Base-by-base conservation (phyloP, 2,797 vertebrate species). In the Epinephelus malabaricus region DNA sequence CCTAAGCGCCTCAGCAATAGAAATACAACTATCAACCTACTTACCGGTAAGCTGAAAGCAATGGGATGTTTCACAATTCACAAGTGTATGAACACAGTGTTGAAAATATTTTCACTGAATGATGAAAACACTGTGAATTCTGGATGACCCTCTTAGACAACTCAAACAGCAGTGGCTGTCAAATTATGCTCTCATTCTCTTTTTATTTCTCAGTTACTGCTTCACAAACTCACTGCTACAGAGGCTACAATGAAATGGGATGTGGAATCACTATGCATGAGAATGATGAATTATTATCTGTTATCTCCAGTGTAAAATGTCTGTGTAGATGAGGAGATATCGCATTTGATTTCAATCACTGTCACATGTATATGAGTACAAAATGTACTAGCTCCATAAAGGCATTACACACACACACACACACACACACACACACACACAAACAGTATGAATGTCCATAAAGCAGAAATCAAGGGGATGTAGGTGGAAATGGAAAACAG, bases 31-130 rank as follows among this genome's bases (percentile, higher is more conserved):
- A 55, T 23, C 21, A 53, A 5, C 5, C 25, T 25, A 34, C 46
- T 60, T 70, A 43, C 40, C 11, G 40, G 40, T 43, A 18, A 64
- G 47, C 21, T 60, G 30, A 75, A 69, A 65, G 30, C 11, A 45
- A 7, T 17, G 3, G n/a, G 56, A 7, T 54, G 40, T 47, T 3
- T 50, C 34, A 51, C 14, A 23, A 43, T 43, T 43, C 40, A 43
- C 40, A 45, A 27, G 43, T 68, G 27, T 21, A 27, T 27, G 6
- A 5, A 10, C 14, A n/a, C 17, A 46, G 3, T 0, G 2, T 1
- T 46, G 8, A 23, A 50, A 21, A 18, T 34, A 46, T 46, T 19
- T 4, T 12, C 8, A 19, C 9, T 21, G 4, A 45, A 56, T 6
- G 21, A 25, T 19, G 12, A 30, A 15, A 45, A 27, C 21, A 25